These are phyloP conservation scores for Furcifer pardalis DNA, from an alignment of 2,797 vertebrate species.

Conservation along the genomic window DNA sequence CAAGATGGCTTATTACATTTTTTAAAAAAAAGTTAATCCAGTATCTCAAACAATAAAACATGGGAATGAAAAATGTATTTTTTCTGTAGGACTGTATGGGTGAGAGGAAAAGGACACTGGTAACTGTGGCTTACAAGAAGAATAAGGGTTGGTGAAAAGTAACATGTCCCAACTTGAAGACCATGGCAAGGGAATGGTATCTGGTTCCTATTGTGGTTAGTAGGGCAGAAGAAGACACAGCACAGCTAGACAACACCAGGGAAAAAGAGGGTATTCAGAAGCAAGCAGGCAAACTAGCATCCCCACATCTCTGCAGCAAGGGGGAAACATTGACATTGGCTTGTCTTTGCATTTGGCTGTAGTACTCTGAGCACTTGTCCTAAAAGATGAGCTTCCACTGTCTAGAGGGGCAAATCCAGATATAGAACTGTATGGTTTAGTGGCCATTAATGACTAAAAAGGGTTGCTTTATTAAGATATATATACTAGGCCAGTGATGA, in stretches of 20 bases:
- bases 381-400: background rate
- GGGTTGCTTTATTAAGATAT: background rate
- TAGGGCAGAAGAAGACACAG: too few relatives aligned
- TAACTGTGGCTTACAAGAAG: background rate
- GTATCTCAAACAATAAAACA: background rate
- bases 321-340: too few relatives aligned
- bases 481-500: too few relatives aligned
- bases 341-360: background rate
- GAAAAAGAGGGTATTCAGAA: too few relatives aligned
- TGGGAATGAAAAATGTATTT: background rate
- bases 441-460: background rate
- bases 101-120: background rate
- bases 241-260: too few relatives aligned
- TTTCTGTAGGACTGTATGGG: background rate
- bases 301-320: too few relatives aligned
- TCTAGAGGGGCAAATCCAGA: too few relatives aligned
- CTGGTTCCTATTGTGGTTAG: too few relatives aligned
- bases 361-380: too few relatives aligned
- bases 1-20: background rate
- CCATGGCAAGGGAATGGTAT: background rate
- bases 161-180: background rate
- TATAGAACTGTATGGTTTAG: background rate
- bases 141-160: background rate
- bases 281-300: too few relatives aligned
- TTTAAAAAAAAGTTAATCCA: background rate